These are phyloP conservation scores for Ferdinandea cuprea DNA, from an alignment of 2,888 invertebrate genomes.

Conservation along the genomic window DNA sequence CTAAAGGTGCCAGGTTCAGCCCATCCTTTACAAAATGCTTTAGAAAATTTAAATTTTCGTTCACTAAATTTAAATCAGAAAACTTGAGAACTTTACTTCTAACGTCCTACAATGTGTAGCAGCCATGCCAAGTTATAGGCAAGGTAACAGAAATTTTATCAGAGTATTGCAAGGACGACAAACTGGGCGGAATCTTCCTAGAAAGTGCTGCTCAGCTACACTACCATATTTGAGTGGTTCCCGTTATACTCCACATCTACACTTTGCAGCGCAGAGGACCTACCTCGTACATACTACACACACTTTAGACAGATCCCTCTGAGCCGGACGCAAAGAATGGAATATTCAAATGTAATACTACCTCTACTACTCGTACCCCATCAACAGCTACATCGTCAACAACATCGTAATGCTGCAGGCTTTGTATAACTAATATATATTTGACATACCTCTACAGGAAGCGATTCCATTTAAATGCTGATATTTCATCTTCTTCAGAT, in stretches of 20 bases:
- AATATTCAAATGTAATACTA: constrained; percentile 61
- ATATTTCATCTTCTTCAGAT: constrained; percentile 65
- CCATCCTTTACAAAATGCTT: too few species aligned
- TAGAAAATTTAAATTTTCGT: too few species aligned
- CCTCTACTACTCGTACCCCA: constrained; percentile 31
- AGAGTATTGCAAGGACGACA: constrained; percentile 9
- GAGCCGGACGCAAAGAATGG: constrained; percentile 36
- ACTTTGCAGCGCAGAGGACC: background rate
- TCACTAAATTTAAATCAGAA: background rate
- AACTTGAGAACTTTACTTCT: constrained; percentile 1
- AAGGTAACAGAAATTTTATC: too few species aligned
- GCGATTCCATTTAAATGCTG: constrained; percentile 60
- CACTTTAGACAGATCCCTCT: constrained; percentile 21
- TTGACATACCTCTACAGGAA: constrained; percentile 47
- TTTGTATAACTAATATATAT: constrained; percentile 23
- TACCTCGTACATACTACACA: background rate
- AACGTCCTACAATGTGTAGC: background rate
- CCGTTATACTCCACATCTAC: background rate
- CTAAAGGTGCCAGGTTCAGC: background rate
- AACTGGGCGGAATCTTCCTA: background rate
- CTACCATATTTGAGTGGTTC: constrained; percentile 25
- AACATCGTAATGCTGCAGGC: constrained; percentile 2
- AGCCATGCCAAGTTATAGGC: constrained; percentile 6
- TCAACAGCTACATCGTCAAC: background rate
- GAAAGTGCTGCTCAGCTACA: constrained; percentile 23